These are phyloP conservation scores for Cossypha dichroa DNA, from an alignment of 2,797 vertebrate species.

Conservation along the genomic window DNA sequence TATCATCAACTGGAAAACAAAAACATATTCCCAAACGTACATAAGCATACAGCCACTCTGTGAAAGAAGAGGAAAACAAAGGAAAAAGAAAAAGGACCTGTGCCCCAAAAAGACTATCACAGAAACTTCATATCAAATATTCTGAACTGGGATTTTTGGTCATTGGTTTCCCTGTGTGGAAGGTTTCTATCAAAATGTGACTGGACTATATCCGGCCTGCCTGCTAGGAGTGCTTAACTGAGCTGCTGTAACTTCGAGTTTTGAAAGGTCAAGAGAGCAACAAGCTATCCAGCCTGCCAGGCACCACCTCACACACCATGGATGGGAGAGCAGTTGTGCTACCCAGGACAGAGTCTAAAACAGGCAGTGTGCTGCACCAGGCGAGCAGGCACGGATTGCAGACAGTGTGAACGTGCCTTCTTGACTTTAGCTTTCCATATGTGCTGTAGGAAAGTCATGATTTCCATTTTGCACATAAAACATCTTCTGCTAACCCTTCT, in stretches of 20 bases:
- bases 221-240: not conserved
- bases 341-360: not conserved
- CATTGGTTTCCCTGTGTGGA: not conserved
- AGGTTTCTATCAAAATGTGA: not conserved
- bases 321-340: not conserved
- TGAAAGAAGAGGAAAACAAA: not conserved
- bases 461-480: not conserved
- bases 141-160: not conserved
- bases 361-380: not conserved
- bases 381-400: not conserved
- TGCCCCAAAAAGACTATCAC: not conserved
- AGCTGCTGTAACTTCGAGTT: not conserved
- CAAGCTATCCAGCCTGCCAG: not conserved
- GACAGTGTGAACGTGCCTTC: not conserved
- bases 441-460: not conserved
- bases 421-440: not conserved
- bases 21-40: not conserved
- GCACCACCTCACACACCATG: not conserved
- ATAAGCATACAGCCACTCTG: not conserved
- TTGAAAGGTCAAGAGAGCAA: conserved; percentile 28
- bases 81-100: not conserved
- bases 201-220: not conserved
- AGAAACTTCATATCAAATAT: not conserved
- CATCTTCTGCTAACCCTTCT: not conserved
- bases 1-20: not conserved